Conservation (phyloP, 2,888 invertebrate genomes). For the Chloromyia formosa region DNA sequence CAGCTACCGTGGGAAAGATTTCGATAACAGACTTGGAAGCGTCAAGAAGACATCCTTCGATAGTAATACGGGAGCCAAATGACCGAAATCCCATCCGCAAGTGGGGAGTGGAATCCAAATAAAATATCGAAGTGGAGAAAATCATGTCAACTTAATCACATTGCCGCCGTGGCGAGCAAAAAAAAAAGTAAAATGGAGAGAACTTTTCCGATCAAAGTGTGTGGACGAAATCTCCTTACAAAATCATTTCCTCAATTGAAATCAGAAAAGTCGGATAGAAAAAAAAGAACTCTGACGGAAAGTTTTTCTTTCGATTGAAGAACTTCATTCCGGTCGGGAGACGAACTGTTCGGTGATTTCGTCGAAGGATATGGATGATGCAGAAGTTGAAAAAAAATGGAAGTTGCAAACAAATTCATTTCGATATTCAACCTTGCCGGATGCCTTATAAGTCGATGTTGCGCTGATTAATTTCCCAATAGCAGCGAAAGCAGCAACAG, state of each 20-base stretch:
- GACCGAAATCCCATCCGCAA: too few species aligned
- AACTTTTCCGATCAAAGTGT: constrained; percentile 44
- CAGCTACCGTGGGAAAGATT: too few species aligned
- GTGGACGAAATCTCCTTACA: constrained; percentile 36
- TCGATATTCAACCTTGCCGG: constrained; percentile 11
- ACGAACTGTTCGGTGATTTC: not conserved
- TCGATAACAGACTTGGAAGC: too few species aligned
- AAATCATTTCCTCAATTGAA: constrained; percentile 42
- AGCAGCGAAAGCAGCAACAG: too few species aligned
- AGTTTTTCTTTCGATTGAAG: constrained; percentile 28
- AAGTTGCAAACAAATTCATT: constrained; percentile 27
- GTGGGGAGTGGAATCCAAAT: not conserved
- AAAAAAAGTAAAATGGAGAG: not conserved
- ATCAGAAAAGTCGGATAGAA: constrained; percentile 24
- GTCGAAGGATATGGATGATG: not conserved
- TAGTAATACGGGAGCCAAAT: too few species aligned
- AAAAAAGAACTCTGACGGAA: constrained; percentile 10
- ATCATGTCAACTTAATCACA: constrained; percentile 40
- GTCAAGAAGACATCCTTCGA: too few species aligned
- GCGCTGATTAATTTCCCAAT: constrained; percentile 26
- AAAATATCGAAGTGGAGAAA: constrained; percentile 35
- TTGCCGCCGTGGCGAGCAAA: not conserved
- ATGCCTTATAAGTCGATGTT: too few species aligned
- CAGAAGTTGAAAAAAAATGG: constrained; percentile 6
- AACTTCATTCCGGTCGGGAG: not conserved